Evolutionary conservation across 2,797 vertebrate species (phyloP).

Genomic region (Chelon auratus): DNA sequence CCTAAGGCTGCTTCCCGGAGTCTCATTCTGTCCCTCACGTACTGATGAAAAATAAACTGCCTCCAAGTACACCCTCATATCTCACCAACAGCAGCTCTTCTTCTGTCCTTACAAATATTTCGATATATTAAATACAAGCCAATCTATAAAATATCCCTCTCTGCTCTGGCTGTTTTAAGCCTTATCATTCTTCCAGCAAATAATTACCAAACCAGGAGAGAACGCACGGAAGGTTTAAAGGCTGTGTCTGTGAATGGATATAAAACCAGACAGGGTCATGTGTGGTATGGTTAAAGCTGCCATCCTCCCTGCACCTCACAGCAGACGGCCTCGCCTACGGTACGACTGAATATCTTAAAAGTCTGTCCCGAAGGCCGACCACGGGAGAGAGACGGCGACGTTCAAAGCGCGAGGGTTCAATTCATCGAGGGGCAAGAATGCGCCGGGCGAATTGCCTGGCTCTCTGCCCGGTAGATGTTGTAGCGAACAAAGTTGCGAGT

Average conservation of each 20-base stretch:
- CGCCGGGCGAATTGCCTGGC: neutral
- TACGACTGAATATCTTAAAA: slow-evolving; percentile 1
- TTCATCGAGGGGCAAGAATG: slow-evolving; percentile 11
- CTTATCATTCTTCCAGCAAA: slow-evolving; percentile 41
- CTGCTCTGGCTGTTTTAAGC: slow-evolving; percentile 39
- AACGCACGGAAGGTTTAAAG: slow-evolving; percentile 42
- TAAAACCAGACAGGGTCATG: slow-evolving; percentile 23
- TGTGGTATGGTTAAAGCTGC: neutral
- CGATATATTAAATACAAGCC: slow-evolving; percentile 37
- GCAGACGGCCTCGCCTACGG: neutral
- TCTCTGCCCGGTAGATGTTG: neutral
- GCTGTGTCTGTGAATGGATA: slow-evolving; percentile 18
- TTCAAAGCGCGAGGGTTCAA: slow-evolving; percentile 10
- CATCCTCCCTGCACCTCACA: too few relatives aligned
- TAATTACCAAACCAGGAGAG: slow-evolving; percentile 53
- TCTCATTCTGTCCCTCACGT: neutral
- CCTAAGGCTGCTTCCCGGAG: neutral
- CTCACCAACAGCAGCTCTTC: slow-evolving; percentile 28
- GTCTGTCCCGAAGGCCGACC: neutral
- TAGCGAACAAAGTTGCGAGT: neutral
- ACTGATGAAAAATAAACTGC: slow-evolving; percentile 27
- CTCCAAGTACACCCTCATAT: slow-evolving; percentile 9
- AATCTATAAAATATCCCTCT: slow-evolving; percentile 32
- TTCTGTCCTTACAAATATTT: slow-evolving; percentile 39
- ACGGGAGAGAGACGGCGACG: neutral